Percentiles rank a stretch among this genome's conserved stretches.
Evolutionary conservation across 2,797 vertebrate species (phyloP).

Genomic region (Allobates femoralis): DNA sequence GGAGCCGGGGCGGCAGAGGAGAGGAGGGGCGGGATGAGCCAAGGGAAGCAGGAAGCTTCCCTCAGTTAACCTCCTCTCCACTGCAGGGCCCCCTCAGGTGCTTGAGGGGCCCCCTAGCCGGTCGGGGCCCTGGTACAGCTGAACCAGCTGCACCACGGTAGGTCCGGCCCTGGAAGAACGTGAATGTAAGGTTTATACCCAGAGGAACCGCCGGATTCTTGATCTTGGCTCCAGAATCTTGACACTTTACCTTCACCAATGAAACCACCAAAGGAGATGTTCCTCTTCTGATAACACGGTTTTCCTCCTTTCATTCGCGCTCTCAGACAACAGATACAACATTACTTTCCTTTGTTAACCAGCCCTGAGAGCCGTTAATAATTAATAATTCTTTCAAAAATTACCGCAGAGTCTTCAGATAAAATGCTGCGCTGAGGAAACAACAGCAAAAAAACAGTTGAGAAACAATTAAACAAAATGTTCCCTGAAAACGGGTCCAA

Average conservation of each 20-base stretch:
- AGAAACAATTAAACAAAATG: slow-evolving; percentile 44
- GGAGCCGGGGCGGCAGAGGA: too few species aligned
- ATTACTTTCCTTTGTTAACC: slow-evolving; percentile 15
- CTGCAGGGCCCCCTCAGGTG: too few species aligned
- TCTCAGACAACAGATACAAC: not conserved
- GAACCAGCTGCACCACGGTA: too few species aligned
- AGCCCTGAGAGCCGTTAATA: slow-evolving; percentile 41
- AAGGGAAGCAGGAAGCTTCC: too few species aligned
- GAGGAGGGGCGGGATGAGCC: too few species aligned
- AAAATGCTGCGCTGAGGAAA: slow-evolving; percentile 31
- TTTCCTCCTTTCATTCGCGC: not conserved
- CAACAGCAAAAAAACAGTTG: not conserved
- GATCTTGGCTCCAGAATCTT: not conserved
- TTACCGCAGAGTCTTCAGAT: slow-evolving; percentile 37
- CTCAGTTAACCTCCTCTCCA: too few species aligned
- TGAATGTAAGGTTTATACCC: too few species aligned
- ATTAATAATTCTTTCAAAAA: slow-evolving; percentile 48
- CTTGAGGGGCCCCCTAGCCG: too few species aligned
- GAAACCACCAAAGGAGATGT: not conserved
- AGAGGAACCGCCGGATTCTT: not conserved
- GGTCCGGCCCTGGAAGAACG: too few species aligned
- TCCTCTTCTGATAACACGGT: not conserved
- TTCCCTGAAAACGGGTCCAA: slow-evolving; percentile 44
- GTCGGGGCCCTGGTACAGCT: too few species aligned
- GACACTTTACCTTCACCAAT: not conserved